These are phyloP conservation scores for Ctenosaura bakeri DNA, from an alignment of 2,797 vertebrate genomes.

Conservation along the genomic window DNA sequence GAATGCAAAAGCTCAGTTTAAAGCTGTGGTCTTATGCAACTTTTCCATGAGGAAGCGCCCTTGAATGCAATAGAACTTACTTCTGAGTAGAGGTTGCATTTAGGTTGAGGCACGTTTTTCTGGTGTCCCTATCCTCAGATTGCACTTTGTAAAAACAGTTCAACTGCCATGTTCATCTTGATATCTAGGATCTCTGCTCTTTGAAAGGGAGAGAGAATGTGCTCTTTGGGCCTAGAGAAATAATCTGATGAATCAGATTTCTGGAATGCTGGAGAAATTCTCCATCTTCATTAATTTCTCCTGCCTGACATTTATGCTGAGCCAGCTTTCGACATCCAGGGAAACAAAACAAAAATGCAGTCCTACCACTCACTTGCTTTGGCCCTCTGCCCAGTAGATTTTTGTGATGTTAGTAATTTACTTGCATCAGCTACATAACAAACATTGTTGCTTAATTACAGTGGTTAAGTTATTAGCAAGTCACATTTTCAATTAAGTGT, in stretches of 20 bases:
- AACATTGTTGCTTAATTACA: background rate
- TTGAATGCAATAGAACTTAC: background rate
- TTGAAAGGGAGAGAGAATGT: background rate
- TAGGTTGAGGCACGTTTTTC: background rate
- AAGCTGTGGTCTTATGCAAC: background rate
- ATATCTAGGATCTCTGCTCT: background rate
- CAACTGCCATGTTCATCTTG: background rate
- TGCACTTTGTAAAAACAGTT: background rate
- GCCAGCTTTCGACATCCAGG: background rate
- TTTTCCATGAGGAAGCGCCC: background rate
- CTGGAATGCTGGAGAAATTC: constrained; percentile 20
- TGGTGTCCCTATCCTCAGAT: constrained; percentile 5
- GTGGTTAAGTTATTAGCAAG: background rate
- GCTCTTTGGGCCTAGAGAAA: background rate
- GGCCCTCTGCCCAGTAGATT: background rate
- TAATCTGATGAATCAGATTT: constrained; percentile 34
- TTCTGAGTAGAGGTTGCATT: background rate
- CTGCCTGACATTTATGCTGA: constrained; percentile 32
- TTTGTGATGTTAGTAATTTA: constrained; percentile 4
- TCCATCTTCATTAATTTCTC: constrained; percentile 24
- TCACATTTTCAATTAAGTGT: background rate
- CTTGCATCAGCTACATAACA: background rate
- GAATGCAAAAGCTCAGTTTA: background rate
- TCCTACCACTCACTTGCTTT: background rate
- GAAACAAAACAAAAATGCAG: background rate